Conservation (phyloP, 1,140 invertebrate genomes). For the Chrysomallon squamiferum region DNA sequence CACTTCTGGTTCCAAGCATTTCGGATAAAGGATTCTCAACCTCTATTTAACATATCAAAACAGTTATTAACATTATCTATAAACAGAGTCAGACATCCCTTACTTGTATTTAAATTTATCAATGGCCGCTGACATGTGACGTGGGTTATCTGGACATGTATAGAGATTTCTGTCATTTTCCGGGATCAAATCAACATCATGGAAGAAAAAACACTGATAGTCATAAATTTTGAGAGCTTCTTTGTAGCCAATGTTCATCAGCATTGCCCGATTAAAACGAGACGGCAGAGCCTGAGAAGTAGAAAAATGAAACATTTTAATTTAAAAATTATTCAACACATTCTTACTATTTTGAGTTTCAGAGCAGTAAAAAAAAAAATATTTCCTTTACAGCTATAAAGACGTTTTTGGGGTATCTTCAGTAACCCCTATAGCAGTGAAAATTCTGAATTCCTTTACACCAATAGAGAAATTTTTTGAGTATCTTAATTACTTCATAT, state of each 20-base stretch:
- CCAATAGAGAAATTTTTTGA: no score
- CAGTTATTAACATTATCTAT: no score
- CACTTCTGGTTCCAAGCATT: no score
- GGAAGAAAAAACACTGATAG: slow-evolving; percentile 91
- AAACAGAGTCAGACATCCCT: no score
- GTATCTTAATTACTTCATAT: no score
- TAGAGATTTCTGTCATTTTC: slow-evolving; percentile 93
- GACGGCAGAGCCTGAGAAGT: not conserved
- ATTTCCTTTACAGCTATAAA: no score
- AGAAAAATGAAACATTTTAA: not conserved
- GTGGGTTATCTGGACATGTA: slow-evolving; percentile 73
- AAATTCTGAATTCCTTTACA: no score
- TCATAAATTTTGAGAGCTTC: slow-evolving; percentile 80
- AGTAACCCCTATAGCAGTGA: no score
- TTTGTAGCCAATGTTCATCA: slow-evolving; percentile 93
- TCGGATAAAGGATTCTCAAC: no score
- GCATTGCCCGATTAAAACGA: slow-evolving; percentile 86
- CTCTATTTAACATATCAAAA: no score
- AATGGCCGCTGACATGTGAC: slow-evolving; percentile 87
- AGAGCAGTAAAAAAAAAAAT: not conserved
- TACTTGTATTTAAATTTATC: slow-evolving; percentile 88
- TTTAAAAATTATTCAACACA: not conserved
- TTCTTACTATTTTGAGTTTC: not conserved
- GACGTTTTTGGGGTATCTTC: no score
- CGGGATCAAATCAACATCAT: slow-evolving; percentile 93